Evolutionary conservation across 2,113 vertebrate genomes (phyloP), one percentile per base, ranked within the genome.

Genomic region (Microtus oregoni): DNA sequence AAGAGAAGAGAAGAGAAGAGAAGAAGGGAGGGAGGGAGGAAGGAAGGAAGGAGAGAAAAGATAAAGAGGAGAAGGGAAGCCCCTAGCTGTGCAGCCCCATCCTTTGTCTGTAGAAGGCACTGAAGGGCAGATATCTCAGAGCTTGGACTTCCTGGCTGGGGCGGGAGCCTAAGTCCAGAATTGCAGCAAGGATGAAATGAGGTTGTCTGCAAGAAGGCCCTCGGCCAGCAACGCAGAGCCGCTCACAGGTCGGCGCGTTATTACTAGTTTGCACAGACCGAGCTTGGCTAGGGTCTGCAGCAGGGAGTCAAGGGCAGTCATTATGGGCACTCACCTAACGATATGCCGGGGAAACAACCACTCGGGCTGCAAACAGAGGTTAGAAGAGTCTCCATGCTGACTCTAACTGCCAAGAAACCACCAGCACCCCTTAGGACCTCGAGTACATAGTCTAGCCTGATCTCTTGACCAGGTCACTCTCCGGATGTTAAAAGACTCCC

Each of bases 231-330:
- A 7, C 7, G 22, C n/a, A 8, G 7, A 32, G 28, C 52, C 2
- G 68, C 22, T n/a, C 77, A 28, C 32, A 0, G n/a, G 50, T 26
- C 11, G 82, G 19, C 2, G 0, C 0, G 9, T 72, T 9, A 24
- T 61, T n/a, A 38, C 72, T 26, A 19, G 58, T 76, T n/a, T 13
- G 67, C 13, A 7, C 52, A 17, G 88, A 2, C 20, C 35, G 61
- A 5, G 3, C 70, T 50, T 0, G 1, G 78, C 30, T 0, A 30
- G 65, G n/a, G 35, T 55, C 47, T 50, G 41, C 5, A 11, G 55
- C 41, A 44, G 5, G 1, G 44, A 47, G 75, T 7, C 13, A 19
- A 38, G 67, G n/a, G 90, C 79, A 3, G 3, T 72, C 35, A 19
- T n/a, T 55, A 52, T 0, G 38, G 32, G 26, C 0, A 0, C 50